Evolutionary conservation across 2,113 vertebrate species (phyloP), one percentile per base, ranked within the genome.

Genomic region (Phyllostomus hastatus): DNA sequence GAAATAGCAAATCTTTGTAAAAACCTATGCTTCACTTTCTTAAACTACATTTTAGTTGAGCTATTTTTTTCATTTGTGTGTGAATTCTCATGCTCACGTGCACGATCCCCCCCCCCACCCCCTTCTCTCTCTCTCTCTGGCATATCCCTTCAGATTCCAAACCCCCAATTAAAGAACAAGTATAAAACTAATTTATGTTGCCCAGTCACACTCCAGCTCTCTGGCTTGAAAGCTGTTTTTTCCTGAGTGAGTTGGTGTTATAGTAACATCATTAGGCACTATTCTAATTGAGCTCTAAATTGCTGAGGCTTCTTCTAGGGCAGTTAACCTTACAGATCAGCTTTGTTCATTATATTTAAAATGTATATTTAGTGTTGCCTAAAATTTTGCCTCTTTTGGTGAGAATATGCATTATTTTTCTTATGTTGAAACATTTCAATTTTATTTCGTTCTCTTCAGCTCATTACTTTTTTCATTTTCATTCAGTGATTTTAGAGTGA

Each of bases 281-380:
- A 8, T 95, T 93, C 54, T 97, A 81, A 94, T 72, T 94, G 94
- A 95, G 80, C 59, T 96, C 61, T 89, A 59, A 89, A 59, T 97
- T 94, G 67, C 82, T 91, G 91, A 88, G 82, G 4, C 41, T 66
- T 95, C 31, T 84, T 10, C 31, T 61, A 66, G 54, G 79, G 73
- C 86, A 76, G 14, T 96, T 95, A 96, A 93, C 82, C 31, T 66
- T 87, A 9, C 4, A 43, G 48, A 50, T 95, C 91, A 94, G 57
- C 17, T 67, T 38, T 2, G 10, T 80, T 88, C 20, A 17, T 76
- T 96, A 67, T 31, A 86, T 92, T 61, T 87, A 94, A 88, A 95
- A 50, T 78, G 19, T 28, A 50, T 80, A 22, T 90, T 64, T 88
- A 73, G 24, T 93, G 3, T 95, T 54, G 17, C 31, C 80, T 85